Evolutionary conservation across 2,888 invertebrate genomes (phyloP).

Genomic region (Leucophenga montana): DNA sequence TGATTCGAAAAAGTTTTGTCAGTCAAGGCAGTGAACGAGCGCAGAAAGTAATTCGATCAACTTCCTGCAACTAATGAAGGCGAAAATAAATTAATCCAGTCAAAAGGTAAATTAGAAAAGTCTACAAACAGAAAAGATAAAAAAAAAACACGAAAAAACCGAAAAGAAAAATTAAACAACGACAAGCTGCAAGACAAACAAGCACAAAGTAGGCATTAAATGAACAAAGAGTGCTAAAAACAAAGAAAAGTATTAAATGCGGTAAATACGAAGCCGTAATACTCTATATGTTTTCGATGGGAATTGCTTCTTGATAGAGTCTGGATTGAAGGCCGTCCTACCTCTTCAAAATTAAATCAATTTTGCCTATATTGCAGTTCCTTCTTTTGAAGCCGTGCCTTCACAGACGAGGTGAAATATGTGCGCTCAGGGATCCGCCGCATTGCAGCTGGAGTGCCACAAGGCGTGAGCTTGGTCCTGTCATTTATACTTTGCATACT

Average conservation of each 20-base stretch:
- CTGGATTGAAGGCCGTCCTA: no score
- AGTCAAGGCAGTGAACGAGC: constrained; percentile 1
- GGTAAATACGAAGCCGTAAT: background rate
- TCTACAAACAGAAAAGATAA: background rate
- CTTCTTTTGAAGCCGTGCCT: no score
- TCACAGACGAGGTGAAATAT: no score
- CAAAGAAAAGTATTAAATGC: background rate
- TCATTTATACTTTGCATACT: no score
- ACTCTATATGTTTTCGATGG: no score
- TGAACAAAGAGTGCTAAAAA: background rate
- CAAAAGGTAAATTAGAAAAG: constrained; percentile 43
- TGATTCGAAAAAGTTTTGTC: constrained; percentile 9
- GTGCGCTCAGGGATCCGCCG: no score
- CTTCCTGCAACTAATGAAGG: constrained; percentile 44
- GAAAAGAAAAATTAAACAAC: background rate
- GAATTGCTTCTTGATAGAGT: no score
- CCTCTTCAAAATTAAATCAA: no score
- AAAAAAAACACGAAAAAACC: background rate
- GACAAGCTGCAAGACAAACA: background rate
- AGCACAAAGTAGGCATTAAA: no score
- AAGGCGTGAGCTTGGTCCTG: no score
- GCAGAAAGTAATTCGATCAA: constrained; percentile 24
- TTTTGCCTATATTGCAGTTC: no score
- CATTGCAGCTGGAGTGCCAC: no score
- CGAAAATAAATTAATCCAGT: constrained; percentile 47